These are phyloP conservation scores for Drosophila busckii DNA, from an alignment of 1,140 invertebrate genomes.

Conservation along the genomic window DNA sequence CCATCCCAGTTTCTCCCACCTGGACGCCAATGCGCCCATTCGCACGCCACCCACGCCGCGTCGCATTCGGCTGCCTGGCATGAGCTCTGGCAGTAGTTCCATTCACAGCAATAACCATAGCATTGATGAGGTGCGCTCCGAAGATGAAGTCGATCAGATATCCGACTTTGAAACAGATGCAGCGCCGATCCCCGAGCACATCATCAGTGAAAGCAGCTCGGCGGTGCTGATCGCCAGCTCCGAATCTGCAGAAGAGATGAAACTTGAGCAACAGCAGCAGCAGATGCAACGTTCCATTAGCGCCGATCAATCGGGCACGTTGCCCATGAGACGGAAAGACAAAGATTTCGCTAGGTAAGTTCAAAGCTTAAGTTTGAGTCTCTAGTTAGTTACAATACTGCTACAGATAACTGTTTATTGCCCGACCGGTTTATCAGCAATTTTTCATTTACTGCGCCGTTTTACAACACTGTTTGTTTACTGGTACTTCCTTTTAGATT, in stretches of 20 bases:
- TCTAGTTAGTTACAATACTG: background rate
- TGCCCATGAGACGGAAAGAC: constrained; percentile 6
- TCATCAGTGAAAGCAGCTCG: constrained; percentile 33
- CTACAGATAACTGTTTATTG: no score
- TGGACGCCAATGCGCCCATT: background rate
- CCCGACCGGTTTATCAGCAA: no score
- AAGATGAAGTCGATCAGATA: constrained; percentile 71
- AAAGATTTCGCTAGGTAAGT: constrained; percentile 70
- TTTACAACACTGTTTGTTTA: background rate
- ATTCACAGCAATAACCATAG: constrained; percentile 36
- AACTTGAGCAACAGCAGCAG: constrained; percentile 23
- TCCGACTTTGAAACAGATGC: constrained; percentile 61
- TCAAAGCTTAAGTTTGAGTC: background rate
- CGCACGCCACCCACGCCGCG: constrained; percentile 34
- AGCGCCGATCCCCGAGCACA: constrained; percentile 10
- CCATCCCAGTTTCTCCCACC: constrained; percentile 36
- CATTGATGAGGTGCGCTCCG: constrained; percentile 72
- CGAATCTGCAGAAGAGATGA: background rate
- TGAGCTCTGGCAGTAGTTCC: constrained; percentile 31
- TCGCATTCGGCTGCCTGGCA: constrained; percentile 27
- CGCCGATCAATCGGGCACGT: constrained; percentile 27
- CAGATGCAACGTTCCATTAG: constrained; percentile 54
- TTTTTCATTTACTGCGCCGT: background rate
- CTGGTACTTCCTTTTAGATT: constrained; percentile 10
- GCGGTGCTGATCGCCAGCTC: constrained; percentile 29